Percentiles rank a stretch among this genome's conserved stretches.
These are phyloP conservation scores for Lasioglossum figueresi DNA, from an alignment of 2,888 invertebrate genomes.

Conservation along the genomic window DNA sequence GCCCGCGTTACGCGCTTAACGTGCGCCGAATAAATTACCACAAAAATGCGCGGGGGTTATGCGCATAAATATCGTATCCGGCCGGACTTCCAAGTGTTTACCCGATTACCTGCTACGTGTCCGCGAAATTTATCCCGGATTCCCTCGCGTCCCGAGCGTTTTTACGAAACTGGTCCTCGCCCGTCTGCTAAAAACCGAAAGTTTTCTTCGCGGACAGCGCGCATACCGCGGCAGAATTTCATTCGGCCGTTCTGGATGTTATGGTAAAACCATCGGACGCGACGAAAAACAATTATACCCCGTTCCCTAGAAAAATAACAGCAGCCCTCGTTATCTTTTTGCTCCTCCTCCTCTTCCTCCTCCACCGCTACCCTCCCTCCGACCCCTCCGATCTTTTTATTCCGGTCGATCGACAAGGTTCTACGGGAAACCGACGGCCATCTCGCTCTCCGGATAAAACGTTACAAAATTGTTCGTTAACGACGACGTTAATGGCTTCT, in stretches of 20 bases:
- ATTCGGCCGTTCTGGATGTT: constrained; percentile 17
- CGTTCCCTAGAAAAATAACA: constrained; percentile 24
- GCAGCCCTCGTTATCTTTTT: background rate
- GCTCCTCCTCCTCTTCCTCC: background rate
- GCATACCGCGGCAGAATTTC: constrained; percentile 29
- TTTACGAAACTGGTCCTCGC: constrained; percentile 33
- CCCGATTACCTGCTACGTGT: constrained; percentile 55
- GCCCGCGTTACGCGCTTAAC: constrained; percentile 42
- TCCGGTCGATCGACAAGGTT: background rate
- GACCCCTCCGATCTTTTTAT: background rate
- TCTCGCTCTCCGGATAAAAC: background rate
- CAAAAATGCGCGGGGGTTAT: constrained; percentile 53
- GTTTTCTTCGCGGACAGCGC: constrained; percentile 20
- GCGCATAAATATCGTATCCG: constrained; percentile 54
- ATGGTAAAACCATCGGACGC: constrained; percentile 15
- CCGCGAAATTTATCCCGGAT: constrained; percentile 58
- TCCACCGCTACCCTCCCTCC: background rate
- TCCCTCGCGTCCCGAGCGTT: constrained; percentile 36
- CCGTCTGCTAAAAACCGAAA: constrained; percentile 9
- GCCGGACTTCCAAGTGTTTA: constrained; percentile 41
- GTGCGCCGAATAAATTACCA: constrained; percentile 65
- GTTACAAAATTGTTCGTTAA: constrained; percentile 1
- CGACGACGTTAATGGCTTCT: constrained; percentile 18
- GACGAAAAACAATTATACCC: constrained; percentile 23
- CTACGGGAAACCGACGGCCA: background rate